Conservation (phyloP, 2,797 vertebrate species). For the Chelon auratus region DNA sequence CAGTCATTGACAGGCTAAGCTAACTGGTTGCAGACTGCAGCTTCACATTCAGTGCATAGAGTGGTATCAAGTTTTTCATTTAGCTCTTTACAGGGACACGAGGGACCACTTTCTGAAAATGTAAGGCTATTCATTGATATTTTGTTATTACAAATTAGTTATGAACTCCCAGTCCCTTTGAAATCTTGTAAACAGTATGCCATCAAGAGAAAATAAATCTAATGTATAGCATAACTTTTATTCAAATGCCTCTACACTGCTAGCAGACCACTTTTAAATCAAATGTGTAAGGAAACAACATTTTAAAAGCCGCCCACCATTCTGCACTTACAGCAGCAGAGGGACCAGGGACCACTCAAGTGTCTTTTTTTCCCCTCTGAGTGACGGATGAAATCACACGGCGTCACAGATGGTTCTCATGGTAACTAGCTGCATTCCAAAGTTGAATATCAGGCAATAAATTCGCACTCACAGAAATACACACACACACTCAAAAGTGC, state of each 20-base stretch:
- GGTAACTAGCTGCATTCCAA: constrained; percentile 70
- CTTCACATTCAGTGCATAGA: neutral
- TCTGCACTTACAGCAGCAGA: constrained; percentile 54
- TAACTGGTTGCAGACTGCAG: neutral
- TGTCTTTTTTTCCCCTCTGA: constrained; percentile 19
- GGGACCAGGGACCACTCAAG: constrained; percentile 50
- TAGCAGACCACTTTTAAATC: constrained; percentile 11
- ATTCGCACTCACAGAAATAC: constrained; percentile 27
- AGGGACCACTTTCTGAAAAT: neutral
- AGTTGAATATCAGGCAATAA: constrained; percentile 51
- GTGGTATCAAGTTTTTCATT: neutral
- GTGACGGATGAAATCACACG: constrained; percentile 54
- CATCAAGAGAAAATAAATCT: constrained; percentile 16
- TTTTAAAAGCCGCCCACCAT: constrained; percentile 35
- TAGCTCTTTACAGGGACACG: neutral
- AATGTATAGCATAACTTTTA: neutral
- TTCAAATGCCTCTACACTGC: constrained; percentile 13
- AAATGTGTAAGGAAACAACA: constrained; percentile 18
- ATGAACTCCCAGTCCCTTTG: neutral
- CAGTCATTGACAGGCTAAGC: neutral
- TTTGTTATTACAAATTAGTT: neutral
- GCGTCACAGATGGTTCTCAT: constrained; percentile 79
- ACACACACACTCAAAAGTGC: constrained; percentile 19
- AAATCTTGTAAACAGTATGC: neutral
- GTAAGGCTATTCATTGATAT: neutral